phyloP scores from a whole-genome alignment of 2,888 invertebrate genomes.

The Leptinotarsa tumamoca region DNA sequence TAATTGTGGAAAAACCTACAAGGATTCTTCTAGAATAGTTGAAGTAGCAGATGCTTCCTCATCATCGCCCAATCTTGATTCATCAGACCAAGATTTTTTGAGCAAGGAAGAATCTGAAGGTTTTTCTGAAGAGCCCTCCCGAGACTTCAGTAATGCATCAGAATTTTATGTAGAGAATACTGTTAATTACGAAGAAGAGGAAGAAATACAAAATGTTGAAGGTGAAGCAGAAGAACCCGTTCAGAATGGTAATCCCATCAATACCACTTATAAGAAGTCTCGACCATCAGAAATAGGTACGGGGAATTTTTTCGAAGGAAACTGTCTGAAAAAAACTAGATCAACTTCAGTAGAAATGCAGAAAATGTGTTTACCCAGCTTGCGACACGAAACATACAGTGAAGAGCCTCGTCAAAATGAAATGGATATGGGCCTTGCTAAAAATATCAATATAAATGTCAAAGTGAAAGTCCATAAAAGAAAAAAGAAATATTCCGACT shows the following conservation, averaged over 20 bases:
- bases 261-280: not conserved
- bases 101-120: not conserved
- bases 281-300: not conserved
- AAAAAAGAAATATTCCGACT: not conserved
- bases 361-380: not conserved
- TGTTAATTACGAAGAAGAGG: not conserved
- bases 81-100: not conserved
- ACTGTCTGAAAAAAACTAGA: not conserved
- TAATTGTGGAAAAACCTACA: not conserved
- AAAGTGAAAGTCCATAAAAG: conserved; percentile 12
- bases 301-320: not conserved
- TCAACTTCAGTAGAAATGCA: not conserved
- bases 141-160: not conserved
- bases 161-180: not conserved
- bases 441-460: conserved; percentile 3
- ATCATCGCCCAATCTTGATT: not conserved
- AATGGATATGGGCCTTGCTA: not conserved
- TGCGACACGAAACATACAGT: not conserved
- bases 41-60: conserved; percentile 4
- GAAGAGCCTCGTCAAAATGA: not conserved
- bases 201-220: not conserved
- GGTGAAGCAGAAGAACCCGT: not conserved
- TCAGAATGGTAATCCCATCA: not conserved
- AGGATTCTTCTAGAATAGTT: conserved; percentile 3
- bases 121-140: not conserved